Conservation (phyloP, 2,113 vertebrate species). For the Microcebus tavaratra region DNA sequence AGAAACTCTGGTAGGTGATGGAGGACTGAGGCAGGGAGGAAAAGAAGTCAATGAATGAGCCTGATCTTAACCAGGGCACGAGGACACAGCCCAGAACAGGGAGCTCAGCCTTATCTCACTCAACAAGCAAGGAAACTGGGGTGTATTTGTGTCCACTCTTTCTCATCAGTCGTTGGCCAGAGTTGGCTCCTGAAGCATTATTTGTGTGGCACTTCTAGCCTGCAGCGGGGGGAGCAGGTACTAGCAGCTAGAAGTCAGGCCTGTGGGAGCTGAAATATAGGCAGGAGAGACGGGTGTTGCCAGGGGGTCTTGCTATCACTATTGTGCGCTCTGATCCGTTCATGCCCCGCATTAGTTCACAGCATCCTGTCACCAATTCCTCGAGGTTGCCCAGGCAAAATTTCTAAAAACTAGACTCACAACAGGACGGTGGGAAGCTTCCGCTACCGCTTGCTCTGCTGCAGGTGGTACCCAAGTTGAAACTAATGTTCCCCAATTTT, state of each 20-base stretch:
- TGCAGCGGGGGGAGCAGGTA: neutral
- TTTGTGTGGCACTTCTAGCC: neutral
- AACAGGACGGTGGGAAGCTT: neutral
- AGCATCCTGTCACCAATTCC: neutral
- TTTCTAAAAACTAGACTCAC: neutral
- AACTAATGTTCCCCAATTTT: neutral
- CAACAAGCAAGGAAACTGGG: neutral
- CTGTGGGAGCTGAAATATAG: neutral
- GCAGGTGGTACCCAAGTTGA: neutral
- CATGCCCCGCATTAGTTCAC: neutral
- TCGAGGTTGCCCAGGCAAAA: neutral
- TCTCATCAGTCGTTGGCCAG: neutral
- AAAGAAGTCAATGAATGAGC: neutral
- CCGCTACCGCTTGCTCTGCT: neutral
- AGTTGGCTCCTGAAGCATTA: neutral
- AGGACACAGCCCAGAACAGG: neutral
- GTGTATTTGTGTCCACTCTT: neutral
- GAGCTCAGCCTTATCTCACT: neutral
- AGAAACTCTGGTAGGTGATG: neutral
- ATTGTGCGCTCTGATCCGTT: neutral
- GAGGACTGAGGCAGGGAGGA: neutral
- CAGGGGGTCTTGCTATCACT: accelerated
- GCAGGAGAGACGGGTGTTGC: neutral
- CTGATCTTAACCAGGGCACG: neutral
- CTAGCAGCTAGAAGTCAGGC: neutral